A percentile compares a stretch with the other conserved stretches of the same genome.
These are phyloP conservation scores for Drosophila seclusa DNA, from an alignment of 2,888 invertebrate genomes.

Conservation along the genomic window DNA sequence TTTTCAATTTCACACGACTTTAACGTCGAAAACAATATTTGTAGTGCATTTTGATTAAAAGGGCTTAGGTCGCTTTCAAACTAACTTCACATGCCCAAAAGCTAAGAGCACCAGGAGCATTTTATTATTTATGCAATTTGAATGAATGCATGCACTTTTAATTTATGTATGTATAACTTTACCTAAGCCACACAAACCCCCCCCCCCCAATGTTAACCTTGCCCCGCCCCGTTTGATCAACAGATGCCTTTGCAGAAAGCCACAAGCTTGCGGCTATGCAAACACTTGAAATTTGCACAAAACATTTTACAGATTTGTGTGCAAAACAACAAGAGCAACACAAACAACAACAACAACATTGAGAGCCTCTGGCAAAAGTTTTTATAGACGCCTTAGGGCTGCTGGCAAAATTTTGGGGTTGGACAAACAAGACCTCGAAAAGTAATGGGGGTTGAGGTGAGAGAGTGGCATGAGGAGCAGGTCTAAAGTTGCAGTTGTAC, in stretches of 20 bases:
- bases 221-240: conserved; percentile 26
- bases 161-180: conserved; percentile 18
- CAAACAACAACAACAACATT: conserved; percentile 2
- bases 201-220: neutral
- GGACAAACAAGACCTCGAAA: conserved; percentile 42
- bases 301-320: conserved; percentile 69
- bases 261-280: conserved; percentile 59
- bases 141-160: conserved; percentile 41
- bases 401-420: conserved; percentile 33
- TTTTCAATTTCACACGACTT: neutral
- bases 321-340: conserved; percentile 33
- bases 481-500: conserved; percentile 10
- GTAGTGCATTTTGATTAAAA: neutral
- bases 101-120: neutral
- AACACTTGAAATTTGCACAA: conserved; percentile 65
- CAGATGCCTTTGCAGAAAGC: conserved; percentile 36
- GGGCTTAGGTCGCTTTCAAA: neutral
- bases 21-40: neutral
- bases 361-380: conserved; percentile 49
- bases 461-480: neutral
- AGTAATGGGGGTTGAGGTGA: neutral
- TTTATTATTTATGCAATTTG: conserved; percentile 39
- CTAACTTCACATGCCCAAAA: conserved; percentile 1
- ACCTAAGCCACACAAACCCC: too few relatives aligned
- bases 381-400: conserved; percentile 29